Evolutionary conservation across 1,140 invertebrate genomes (phyloP), one percentile per base, ranked within the genome.

Genomic region (Centruroides sculpturatus): DNA sequence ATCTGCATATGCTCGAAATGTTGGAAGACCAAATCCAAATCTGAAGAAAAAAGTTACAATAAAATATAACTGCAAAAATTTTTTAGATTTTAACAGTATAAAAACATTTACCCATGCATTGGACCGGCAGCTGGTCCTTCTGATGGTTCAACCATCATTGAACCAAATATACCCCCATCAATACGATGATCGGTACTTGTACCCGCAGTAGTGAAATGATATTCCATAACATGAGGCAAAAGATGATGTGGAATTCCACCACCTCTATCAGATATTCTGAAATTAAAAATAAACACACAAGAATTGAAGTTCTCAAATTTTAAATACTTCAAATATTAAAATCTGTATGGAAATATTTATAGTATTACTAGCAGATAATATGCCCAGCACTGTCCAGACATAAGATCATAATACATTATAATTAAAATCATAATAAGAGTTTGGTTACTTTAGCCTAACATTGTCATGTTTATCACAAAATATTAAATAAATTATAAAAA

Each of bases 21-120:
- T 80, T 48, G 81, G 81, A 57, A 82, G 69, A 35, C 81, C 81
- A 74, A 82, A 82, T 2, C 81, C 81, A 72, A 79, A 82, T 12
- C 78, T 79, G 60, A 9, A 41, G 8, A 41, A 41, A 41, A 41
- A 41, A 41, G 5, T 41, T 41, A 41, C 8, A 6, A 41, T 6
- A 41, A 41, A 41, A 23, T 23, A 23, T 1, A 23, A 23, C 23
- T 23, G 23, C 23, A 23, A 23, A 23, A 0, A 23, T 23, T 23
- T 23, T 23, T 23, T 23, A 23, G 23, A 23, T 23, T 0, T 23
- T 23, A 23, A 23, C 23, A 23, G 41, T 11, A 7, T 5, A 46
- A 51, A 50, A 47, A 41, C 3, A 64, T 70, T 64, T 63, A 79
- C 76, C 80, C 80, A 71, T 80, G 77, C 80, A 82, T 81, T 50